Base-by-base conservation (phyloP, 1,140 invertebrate species). In the Lasaia peninsularis region DNA sequence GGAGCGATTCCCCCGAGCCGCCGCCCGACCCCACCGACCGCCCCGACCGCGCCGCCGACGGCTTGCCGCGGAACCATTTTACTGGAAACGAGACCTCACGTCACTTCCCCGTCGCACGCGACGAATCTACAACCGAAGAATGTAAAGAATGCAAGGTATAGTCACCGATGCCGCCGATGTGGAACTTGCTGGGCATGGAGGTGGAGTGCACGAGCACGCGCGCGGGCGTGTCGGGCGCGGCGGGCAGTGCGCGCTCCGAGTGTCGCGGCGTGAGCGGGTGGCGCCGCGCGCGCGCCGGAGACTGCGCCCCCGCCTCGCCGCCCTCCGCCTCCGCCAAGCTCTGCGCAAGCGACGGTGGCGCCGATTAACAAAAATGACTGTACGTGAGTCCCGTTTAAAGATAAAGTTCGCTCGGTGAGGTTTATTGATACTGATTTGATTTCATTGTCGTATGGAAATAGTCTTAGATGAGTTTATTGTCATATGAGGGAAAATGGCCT, bases 301-400 rank as follows among this genome's bases (percentile, higher is more conserved):
- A 92, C 65, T 96, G 94, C 32, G 95, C 94, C 37, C 91, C 91
- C 0, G 91, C 87, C 66, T 95, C 94, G 48, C 91, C 91, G 0
- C 91, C 87, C 66, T 96, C 95, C 1, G 94, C 94, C 75, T 96
- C 95, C 31, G 95, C 75, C n/a, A 95, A 88, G 78, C 94, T 96
- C 94, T 96, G 81, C 48, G n/a, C n/a, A n/a, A n/a, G n/a, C n/a
- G n/a, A n/a, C n/a, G n/a, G n/a, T n/a, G n/a, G n/a, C n/a, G n/a
- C n/a, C n/a, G n/a, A n/a, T n/a, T n/a, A n/a, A n/a, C n/a, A n/a
- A n/a, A n/a, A n/a, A n/a, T n/a, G n/a, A n/a, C n/a, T n/a, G n/a
- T n/a, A n/a, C n/a, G n/a, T n/a, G 24, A 24, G 7, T 6, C 1
- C 24, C 24, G 24, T n/a, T n/a, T n/a, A n/a, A n/a, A n/a, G n/a